Evolutionary conservation across 2,888 invertebrate genomes (phyloP), one percentile per base, ranked within the genome.

Genomic region (Thereva unica): DNA sequence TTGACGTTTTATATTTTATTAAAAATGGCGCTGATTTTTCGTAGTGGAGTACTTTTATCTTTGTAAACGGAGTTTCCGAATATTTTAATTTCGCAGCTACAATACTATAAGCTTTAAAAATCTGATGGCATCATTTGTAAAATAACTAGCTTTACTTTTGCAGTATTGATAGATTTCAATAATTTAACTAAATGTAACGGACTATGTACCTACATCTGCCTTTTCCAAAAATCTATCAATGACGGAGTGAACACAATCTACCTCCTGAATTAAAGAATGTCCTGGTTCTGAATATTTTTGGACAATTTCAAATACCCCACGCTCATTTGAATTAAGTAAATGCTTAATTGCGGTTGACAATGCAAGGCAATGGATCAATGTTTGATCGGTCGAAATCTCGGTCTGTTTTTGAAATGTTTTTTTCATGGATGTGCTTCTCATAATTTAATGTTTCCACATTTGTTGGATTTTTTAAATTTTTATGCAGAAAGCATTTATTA

Each of bases 301-400:
- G 40, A 41, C 12, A 41, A 10, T 12, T 9, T 41, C 23, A 55
- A 55, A 38, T 41, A 55, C 12, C 37, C 40, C n/a, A 41, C 40
- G 10, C n/a, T 10, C 9, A 41, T 47, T 47, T 47, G 47, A 47
- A 47, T 47, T 47, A 10, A n/a, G 34, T 6, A 9, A 50, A 50
- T 50, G 4, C 9, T 12, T 10, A 50, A 50, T 50, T 5, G 50
- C 37, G 5, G 38, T 10, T 40, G 59, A 70, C 23, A 35, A 69
- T 37, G n/a, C 44, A 42, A n/a, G 5, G 34, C 8, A n/a, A 8
- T 35, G 40, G 35, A 49, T 53, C 44, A 37, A 63, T 53, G 40
- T 63, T 63, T 9, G 9, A n/a, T 8, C 63, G 8, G 41, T 63
- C 52, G 1, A 52, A 9, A 10, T 63, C 37, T 37, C 53, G 23